A percentile compares a stretch with the other conserved stretches of the same genome.
Evolutionary conservation across 2,797 vertebrate species (phyloP).

Genomic region (Glossophaga mutica): DNA sequence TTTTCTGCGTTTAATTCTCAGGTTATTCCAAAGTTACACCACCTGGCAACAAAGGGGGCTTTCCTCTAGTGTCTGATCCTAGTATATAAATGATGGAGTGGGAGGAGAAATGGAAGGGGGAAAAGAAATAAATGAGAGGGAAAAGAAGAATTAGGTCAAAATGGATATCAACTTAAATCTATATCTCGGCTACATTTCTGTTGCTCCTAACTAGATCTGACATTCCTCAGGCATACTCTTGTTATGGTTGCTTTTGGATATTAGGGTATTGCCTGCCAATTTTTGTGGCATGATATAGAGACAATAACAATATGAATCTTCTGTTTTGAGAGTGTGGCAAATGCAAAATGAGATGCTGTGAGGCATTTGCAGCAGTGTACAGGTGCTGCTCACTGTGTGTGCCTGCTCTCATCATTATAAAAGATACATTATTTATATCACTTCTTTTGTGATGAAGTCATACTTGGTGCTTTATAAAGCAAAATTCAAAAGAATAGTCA

Average conservation of each 20-base stretch:
- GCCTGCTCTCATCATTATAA: neutral
- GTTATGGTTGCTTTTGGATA: neutral
- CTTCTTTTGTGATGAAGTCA: neutral
- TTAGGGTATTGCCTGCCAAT: neutral
- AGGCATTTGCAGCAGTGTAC: neutral
- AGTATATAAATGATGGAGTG: neutral
- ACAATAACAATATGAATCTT: neutral
- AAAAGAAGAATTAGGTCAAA: neutral
- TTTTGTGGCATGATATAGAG: neutral
- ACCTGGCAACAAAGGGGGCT: neutral
- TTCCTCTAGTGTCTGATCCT: neutral
- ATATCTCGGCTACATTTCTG: neutral
- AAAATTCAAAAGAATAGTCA: neutral
- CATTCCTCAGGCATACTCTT: neutral
- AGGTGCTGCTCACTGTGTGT: neutral
- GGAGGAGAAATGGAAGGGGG: neutral
- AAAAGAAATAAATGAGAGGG: neutral
- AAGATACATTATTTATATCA: neutral
- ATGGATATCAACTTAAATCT: neutral
- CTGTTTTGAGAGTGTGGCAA: neutral
- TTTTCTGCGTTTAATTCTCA: slow-evolving; percentile 9
- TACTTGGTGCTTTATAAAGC: neutral
- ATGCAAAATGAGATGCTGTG: neutral
- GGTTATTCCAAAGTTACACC: neutral
- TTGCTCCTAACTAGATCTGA: neutral